A percentile compares a stretch with the other conserved stretches of the same genome.
Conservation (phyloP, 1,140 invertebrate species). For the Agraylea sexmaculata region DNA sequence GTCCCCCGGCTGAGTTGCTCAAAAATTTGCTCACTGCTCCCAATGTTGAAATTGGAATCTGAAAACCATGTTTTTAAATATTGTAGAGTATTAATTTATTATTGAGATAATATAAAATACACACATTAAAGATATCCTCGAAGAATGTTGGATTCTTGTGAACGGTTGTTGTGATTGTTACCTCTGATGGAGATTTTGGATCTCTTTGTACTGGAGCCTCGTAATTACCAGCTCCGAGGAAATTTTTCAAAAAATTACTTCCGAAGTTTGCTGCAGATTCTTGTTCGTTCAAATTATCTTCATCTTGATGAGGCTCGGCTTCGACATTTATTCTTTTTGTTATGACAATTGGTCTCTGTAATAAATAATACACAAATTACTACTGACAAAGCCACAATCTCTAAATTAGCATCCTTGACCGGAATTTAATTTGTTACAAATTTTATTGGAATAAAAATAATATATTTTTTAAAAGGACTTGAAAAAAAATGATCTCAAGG, state of each 20-base stretch:
- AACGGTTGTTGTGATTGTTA: not conserved
- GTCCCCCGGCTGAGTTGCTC: constrained; percentile 6
- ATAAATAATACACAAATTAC: no score
- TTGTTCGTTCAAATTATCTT: no score
- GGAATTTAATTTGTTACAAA: no score
- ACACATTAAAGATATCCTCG: constrained; percentile 20
- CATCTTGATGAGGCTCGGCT: no score
- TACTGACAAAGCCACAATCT: no score
- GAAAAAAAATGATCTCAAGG: no score
- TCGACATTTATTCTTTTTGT: no score
- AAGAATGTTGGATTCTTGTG: constrained; percentile 14
- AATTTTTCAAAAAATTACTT: constrained; percentile 8
- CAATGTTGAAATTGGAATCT: constrained; percentile 20
- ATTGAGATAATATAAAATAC: constrained; percentile 1
- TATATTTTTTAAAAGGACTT: no score
- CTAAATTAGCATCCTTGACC: no score
- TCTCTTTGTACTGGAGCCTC: not conserved
- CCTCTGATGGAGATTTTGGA: not conserved
- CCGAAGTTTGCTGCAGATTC: constrained; percentile 7
- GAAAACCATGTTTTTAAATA: constrained; percentile 3
- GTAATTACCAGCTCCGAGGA: constrained; percentile 13
- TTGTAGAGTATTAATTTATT: not conserved
- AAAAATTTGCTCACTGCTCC: constrained; percentile 18
- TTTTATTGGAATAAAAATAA: no score
- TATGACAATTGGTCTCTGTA: no score